Conservation (phyloP, 2,888 invertebrate species). For the Drosophila nigritarsus region DNA sequence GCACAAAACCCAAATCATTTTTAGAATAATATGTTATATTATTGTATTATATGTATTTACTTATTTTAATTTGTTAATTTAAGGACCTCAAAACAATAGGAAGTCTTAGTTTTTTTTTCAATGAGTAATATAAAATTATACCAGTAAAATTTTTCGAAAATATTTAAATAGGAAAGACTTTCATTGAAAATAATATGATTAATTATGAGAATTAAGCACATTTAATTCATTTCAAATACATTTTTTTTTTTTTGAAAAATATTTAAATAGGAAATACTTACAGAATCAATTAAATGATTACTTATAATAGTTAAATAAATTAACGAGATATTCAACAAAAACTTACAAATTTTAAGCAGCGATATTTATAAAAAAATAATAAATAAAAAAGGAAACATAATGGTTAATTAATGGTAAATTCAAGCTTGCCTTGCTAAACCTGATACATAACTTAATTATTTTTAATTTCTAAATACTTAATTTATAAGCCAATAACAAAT, state of each 20-base stretch:
- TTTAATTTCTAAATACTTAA: background rate
- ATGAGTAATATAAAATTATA: too few relatives aligned
- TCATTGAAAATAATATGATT: too few relatives aligned
- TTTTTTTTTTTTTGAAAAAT: background rate
- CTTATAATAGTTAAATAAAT: background rate
- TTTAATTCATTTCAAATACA: too few relatives aligned
- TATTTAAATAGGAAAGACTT: too few relatives aligned
- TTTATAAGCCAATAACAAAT: background rate
- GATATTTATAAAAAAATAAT: background rate
- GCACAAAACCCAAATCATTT: background rate
- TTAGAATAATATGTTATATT: background rate
- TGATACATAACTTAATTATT: background rate
- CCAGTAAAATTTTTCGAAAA: too few relatives aligned
- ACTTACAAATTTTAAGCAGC: background rate
- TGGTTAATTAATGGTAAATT: background rate
- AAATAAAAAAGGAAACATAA: background rate
- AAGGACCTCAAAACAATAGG: background rate
- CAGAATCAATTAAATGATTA: too few relatives aligned
- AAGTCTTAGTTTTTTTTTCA: background rate
- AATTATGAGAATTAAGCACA: too few relatives aligned
- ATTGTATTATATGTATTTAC: background rate
- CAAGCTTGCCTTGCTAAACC: background rate
- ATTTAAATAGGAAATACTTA: background rate
- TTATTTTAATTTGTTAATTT: background rate
- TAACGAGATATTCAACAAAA: background rate